A percentile compares a stretch with the other conserved stretches of the same genome.
phyloP scores from a whole-genome alignment of 30 jellyfish, hydroid and myxozoan genomes.

The Rhopilema esculentum region DNA sequence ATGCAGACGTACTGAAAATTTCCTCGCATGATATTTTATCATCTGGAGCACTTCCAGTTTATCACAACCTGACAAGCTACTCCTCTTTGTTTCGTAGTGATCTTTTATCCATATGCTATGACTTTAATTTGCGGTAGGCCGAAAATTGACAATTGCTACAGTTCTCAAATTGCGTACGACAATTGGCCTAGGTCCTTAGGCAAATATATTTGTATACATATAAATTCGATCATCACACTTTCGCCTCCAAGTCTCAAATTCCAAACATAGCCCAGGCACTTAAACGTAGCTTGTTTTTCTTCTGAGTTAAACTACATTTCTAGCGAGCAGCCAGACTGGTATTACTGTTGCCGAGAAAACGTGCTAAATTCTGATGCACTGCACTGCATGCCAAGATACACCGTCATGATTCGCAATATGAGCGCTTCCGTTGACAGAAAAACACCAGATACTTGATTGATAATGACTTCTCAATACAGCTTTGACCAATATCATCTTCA shows the following conservation, averaged over 20 bases:
- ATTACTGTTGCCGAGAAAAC: background rate
- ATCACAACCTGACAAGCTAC: background rate
- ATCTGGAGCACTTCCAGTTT: background rate
- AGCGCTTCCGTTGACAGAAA: background rate
- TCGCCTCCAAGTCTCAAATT: too few relatives aligned
- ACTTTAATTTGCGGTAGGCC: background rate
- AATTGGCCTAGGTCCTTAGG: background rate
- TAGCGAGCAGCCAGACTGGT: background rate
- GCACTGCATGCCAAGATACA: background rate
- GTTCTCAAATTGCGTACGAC: background rate
- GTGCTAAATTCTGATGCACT: background rate
- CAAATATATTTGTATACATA: too few relatives aligned
- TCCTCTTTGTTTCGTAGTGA: background rate
- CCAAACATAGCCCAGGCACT: too few relatives aligned
- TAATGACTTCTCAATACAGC: background rate
- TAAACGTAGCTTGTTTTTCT: background rate
- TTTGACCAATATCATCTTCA: background rate
- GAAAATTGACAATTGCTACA: background rate
- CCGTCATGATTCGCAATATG: background rate
- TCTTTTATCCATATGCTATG: background rate
- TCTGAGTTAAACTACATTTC: too few relatives aligned
- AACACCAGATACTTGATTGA: background rate
- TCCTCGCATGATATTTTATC: background rate
- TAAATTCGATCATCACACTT: too few relatives aligned
- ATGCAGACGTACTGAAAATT: too few relatives aligned